These are phyloP conservation scores for Agrotis exclamationis DNA, from an alignment of 2,888 invertebrate species.

Conservation along the genomic window DNA sequence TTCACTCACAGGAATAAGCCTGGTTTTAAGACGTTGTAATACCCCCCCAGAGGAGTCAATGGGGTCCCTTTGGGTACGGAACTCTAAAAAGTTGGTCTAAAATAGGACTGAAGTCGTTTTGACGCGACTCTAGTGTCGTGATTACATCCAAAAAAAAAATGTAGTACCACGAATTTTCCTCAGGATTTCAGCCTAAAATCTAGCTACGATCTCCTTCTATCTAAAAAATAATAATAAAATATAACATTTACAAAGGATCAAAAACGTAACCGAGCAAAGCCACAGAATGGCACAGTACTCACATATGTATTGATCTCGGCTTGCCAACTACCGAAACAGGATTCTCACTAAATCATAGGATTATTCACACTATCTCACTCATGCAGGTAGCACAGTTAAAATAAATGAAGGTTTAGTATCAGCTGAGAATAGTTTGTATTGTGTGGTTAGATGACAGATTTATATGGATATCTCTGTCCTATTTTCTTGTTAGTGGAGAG, in stretches of 20 bases:
- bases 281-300: slow-evolving; percentile 36
- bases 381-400: slow-evolving; percentile 66
- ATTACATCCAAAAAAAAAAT: too few relatives aligned
- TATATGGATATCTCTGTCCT: slow-evolving; percentile 29
- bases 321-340: slow-evolving; percentile 65
- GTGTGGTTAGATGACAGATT: slow-evolving; percentile 33
- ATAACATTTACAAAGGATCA: not conserved
- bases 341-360: slow-evolving; percentile 68
- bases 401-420: slow-evolving; percentile 67
- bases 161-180: too few relatives aligned
- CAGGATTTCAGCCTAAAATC: too few relatives aligned
- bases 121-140: too few relatives aligned
- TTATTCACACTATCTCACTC: slow-evolving; percentile 67
- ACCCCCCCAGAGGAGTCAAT: too few relatives aligned
- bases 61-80: too few relatives aligned
- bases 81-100: too few relatives aligned
- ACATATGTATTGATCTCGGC: slow-evolving; percentile 61
- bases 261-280: slow-evolving; percentile 16
- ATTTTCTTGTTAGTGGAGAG: not conserved
- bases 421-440: slow-evolving; percentile 47
- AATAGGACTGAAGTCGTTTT: too few relatives aligned
- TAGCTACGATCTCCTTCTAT: too few relatives aligned
- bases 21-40: too few relatives aligned
- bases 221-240: not conserved
- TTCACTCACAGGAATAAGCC: too few relatives aligned